phyloP scores from a whole-genome alignment of 1,140 invertebrate genomes.

The Acyrthosiphon pisum region DNA sequence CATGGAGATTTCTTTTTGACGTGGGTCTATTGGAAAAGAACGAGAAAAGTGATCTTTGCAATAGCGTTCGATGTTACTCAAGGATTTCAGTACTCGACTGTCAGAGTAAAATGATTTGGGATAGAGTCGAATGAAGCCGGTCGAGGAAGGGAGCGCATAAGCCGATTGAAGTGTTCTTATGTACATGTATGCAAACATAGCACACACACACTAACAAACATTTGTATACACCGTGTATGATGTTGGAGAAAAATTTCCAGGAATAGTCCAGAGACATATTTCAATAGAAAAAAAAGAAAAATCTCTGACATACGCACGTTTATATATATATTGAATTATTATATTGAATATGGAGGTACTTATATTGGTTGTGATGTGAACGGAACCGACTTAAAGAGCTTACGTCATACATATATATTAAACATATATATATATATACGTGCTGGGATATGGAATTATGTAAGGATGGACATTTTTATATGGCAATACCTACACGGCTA shows the following conservation, averaged over 20 bases:
- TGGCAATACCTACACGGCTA: conserved; percentile 3
- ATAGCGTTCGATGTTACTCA: background rate
- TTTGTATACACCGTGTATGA: background rate
- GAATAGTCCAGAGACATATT: conserved; percentile 49
- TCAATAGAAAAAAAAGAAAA: conserved; percentile 38
- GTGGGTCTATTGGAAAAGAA: background rate
- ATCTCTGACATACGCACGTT: background rate
- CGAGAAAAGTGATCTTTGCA: conserved; percentile 32
- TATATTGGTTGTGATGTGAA: conserved; percentile 44
- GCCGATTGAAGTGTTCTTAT: conserved; percentile 51
- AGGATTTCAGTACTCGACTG: conserved; percentile 38
- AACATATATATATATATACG: background rate
- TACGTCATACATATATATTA: conserved; percentile 32
- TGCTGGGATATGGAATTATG: conserved; percentile 26
- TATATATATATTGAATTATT: background rate
- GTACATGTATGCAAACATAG: background rate
- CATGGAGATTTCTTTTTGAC: conserved; percentile 5
- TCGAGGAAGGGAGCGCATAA: background rate
- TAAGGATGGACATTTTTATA: conserved; percentile 55
- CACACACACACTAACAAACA: background rate
- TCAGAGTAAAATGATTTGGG: conserved; percentile 33
- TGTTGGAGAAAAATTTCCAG: conserved; percentile 40
- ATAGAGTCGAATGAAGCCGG: background rate
- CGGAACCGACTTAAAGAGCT: conserved; percentile 52
- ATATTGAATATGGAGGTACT: conserved; percentile 17